phyloP scores from a whole-genome alignment of 2,113 vertebrate species.

The Thamnaconus septentrionalis region DNA sequence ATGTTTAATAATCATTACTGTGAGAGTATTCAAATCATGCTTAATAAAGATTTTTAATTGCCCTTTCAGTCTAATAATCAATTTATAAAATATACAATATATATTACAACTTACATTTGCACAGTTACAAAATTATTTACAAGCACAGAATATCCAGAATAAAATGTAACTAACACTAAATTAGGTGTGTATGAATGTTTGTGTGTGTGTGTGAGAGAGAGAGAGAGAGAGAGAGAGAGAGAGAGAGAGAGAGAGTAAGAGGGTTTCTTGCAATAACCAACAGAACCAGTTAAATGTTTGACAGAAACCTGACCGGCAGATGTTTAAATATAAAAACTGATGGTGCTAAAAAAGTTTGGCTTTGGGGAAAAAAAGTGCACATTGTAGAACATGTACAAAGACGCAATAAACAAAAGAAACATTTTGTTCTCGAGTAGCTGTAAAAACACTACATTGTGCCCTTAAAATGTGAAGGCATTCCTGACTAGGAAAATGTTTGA shows the following conservation, averaged over 20 bases:
- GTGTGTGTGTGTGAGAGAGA: not conserved
- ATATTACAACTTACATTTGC: constrained; percentile 72
- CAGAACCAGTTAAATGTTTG: constrained; percentile 23
- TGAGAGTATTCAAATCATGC: constrained; percentile 78
- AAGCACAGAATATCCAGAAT: constrained; percentile 46
- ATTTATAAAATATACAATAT: constrained; percentile 66
- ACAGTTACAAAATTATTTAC: constrained; percentile 58
- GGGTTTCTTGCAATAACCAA: constrained; percentile 4
- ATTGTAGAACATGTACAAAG: constrained; percentile 63
- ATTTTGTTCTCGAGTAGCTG: constrained; percentile 44
- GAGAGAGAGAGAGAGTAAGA: not conserved
- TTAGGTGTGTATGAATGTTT: constrained; percentile 35
- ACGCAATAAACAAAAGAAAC: constrained; percentile 45
- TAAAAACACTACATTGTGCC: constrained; percentile 32
- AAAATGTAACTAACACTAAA: constrained; percentile 57
- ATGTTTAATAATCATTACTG: constrained; percentile 77
- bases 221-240: not conserved
- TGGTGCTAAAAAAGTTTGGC: not conserved
- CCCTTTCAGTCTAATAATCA: constrained; percentile 85
- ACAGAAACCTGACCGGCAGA: constrained; percentile 37
- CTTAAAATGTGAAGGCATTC: not conserved
- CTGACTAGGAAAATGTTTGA: too few relatives aligned
- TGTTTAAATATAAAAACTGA: constrained; percentile 8
- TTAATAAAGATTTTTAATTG: constrained; percentile 86
- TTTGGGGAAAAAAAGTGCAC: constrained; percentile 72